Base-by-base conservation (phyloP, 1,140 invertebrate genomes). In the Akabosia matsudoensis region DNA sequence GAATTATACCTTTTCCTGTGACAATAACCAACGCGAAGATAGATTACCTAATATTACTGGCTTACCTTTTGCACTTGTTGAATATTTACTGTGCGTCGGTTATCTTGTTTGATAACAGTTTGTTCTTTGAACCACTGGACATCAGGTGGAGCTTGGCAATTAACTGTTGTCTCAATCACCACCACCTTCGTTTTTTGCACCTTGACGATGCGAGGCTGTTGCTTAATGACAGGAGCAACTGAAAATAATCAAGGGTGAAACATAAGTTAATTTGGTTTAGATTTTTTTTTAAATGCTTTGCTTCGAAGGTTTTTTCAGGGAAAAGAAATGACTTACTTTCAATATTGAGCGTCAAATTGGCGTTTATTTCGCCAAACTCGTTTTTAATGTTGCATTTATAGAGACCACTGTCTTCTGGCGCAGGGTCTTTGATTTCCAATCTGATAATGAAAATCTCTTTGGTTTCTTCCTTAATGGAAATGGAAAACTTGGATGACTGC, bases 301-400 rank as follows among this genome's bases (percentile, higher is more conserved):
- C n/a, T n/a, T n/a, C 4, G 56, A 34, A 75, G 22, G n/a, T 14
- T 73, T 34, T 30, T n/a, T n/a, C n/a, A n/a, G n/a, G 4, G 33
- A 24, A 33, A n/a, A 30, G 14, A 16, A 22, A 51, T 73, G 22
- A 89, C 91, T 90, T 89, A 95, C 95, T 96, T 91, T 97, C 95
- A 86, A 99, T 96, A 86, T 99, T 98, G 76, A 99, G 88, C 75
- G 96, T 97, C 54, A 98, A 88, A 86, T 98, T 98, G 45, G 96
- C 95, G 85, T 97, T 97, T 61, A 97, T 89, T 89, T 99, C 97
- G 79, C 97, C 97, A 83, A 94, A 89, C 79, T 91, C 88, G 86
- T 98, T 99, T 85, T 97, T 98, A 77, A 98, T 96, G 83, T 96
- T 97, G 84, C 97, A 98, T 86, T 98, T 98, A 87, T 99, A 99